Conservation (phyloP, 2,888 invertebrate species). For the Drosophila siamana region DNA sequence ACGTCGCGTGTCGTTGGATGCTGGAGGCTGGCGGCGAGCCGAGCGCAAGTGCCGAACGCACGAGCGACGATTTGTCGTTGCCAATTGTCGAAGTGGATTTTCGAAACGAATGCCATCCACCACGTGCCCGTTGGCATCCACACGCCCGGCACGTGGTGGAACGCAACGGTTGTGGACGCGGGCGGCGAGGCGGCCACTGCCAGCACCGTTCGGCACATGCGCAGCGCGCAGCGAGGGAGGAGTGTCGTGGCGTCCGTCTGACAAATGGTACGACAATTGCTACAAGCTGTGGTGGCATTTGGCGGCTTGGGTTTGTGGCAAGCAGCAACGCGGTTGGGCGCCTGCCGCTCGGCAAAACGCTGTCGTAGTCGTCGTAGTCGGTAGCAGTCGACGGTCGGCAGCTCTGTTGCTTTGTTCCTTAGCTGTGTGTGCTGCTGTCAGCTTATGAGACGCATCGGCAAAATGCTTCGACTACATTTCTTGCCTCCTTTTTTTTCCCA, state of each 20-base stretch:
- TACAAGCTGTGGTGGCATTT: conserved; percentile 82
- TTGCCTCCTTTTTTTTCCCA: too few species aligned
- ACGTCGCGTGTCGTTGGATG: conserved; percentile 53
- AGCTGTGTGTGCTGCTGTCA: neutral
- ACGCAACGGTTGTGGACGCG: conserved; percentile 28
- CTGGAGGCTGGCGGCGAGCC: conserved; percentile 59
- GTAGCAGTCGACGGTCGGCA: conserved; percentile 2
- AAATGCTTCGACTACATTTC: too few species aligned
- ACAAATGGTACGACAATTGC: conserved; percentile 85
- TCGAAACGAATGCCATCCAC: conserved; percentile 76
- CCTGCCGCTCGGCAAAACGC: conserved; percentile 31
- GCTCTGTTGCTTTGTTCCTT: neutral
- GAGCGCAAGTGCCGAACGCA: conserved; percentile 38
- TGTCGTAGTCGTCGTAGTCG: conserved; percentile 1
- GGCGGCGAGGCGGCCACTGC: conserved; percentile 26
- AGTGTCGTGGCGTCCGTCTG: conserved; percentile 80
- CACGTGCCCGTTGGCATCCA: conserved; percentile 72
- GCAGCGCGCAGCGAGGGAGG: conserved; percentile 79
- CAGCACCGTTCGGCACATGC: conserved; percentile 73
- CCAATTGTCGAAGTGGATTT: conserved; percentile 82
- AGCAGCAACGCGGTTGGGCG: conserved; percentile 61
- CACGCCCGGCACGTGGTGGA: conserved; percentile 80
- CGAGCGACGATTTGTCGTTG: conserved; percentile 65
- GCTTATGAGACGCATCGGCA: conserved; percentile 2
- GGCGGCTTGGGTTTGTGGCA: conserved; percentile 63